phyloP scores from a whole-genome alignment of 2,888 invertebrate species.

The Eulithis testata region DNA sequence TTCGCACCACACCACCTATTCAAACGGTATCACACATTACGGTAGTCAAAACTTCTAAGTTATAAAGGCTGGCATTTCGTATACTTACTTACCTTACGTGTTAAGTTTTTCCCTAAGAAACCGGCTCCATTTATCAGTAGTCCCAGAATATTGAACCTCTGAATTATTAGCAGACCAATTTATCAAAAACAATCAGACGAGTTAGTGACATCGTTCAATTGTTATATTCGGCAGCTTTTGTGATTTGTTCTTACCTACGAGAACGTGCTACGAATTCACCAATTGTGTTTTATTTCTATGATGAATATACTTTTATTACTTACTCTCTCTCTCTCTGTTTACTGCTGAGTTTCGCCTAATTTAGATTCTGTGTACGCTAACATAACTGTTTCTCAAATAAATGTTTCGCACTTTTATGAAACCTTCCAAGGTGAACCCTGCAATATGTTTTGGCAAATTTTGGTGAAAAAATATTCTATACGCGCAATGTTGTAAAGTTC shows the following conservation, averaged over 20 bases:
- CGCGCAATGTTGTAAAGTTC: slow-evolving; percentile 9
- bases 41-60: neutral
- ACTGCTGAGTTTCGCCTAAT: slow-evolving; percentile 24
- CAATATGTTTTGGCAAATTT: slow-evolving; percentile 12
- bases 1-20: neutral
- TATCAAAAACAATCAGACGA: slow-evolving; percentile 23
- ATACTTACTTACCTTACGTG: too few relatives aligned
- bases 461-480: slow-evolving; percentile 12
- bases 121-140: neutral
- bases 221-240: slow-evolving; percentile 13
- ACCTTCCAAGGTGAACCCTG: slow-evolving; percentile 21
- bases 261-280: slow-evolving; percentile 34
- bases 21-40: slow-evolving; percentile 13
- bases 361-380: slow-evolving; percentile 25
- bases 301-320: slow-evolving; percentile 32
- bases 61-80: neutral
- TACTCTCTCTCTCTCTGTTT: slow-evolving; percentile 15
- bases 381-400: slow-evolving; percentile 20
- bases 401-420: slow-evolving; percentile 14
- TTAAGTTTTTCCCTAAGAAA: neutral
- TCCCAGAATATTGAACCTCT: too few relatives aligned
- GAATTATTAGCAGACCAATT: neutral
- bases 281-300: slow-evolving; percentile 29
- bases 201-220: slow-evolving; percentile 34
- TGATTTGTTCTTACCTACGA: slow-evolving; percentile 31